phyloP scores from a whole-genome alignment of 2,113 vertebrate genomes.

The Eptesicus fuscus region DNA sequence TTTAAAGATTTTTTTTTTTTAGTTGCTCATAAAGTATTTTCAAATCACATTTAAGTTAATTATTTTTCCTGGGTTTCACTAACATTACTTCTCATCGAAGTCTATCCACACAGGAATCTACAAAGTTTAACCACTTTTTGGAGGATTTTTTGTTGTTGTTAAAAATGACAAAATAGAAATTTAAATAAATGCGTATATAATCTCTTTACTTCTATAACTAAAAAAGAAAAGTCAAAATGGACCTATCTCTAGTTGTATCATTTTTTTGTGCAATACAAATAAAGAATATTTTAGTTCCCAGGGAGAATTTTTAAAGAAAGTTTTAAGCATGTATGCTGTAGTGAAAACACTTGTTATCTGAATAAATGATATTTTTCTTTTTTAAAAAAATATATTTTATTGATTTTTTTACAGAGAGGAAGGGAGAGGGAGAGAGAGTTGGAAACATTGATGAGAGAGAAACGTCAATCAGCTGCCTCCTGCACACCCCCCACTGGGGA shows the following conservation, averaged over 20 bases:
- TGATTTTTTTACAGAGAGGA: too few relatives aligned
- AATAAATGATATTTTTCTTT: neutral
- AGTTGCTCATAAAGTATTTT: neutral
- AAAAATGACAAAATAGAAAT: neutral
- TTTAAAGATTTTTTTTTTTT: neutral
- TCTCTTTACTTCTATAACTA: neutral
- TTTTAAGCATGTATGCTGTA: neutral
- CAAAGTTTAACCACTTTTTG: neutral
- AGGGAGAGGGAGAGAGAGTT: too few relatives aligned
- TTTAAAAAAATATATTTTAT: too few relatives aligned
- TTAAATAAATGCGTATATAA: neutral
- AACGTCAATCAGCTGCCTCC: too few relatives aligned
- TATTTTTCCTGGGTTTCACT: slow-evolving; percentile 31
- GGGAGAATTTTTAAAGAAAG: neutral
- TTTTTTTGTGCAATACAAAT: neutral
- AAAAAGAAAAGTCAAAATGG: neutral
- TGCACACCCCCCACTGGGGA: too few relatives aligned
- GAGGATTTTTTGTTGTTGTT: neutral
- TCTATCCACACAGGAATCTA: neutral
- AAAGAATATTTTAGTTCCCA: neutral
- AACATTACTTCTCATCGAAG: neutral
- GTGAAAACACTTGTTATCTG: neutral
- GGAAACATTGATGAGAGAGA: too few relatives aligned
- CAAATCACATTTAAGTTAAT: slow-evolving; percentile 5
- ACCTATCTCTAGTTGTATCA: neutral